Base-by-base conservation (phyloP, 1,140 invertebrate species). In the Brachionus rotundiformis region DNA sequence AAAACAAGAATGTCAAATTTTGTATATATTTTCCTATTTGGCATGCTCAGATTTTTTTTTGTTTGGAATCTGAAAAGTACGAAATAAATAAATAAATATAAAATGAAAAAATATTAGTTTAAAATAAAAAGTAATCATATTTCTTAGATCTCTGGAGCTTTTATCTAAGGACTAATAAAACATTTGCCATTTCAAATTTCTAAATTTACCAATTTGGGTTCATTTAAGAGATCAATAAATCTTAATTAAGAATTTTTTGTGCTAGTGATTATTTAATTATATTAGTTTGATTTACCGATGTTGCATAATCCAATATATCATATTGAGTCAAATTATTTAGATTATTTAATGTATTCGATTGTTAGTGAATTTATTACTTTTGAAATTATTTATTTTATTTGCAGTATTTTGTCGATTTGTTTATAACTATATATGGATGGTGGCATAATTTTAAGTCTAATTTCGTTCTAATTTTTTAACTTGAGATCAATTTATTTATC, bases 191-290 rank as follows among this genome's bases (percentile, higher is more conserved):
- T 54, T 54, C n/a, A 54, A 54, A 54, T 54, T 19, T 54, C 47
- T 54, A 19, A 25, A 23, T 54, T 19, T 54, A 7, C n/a, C 47
- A 54, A 54, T 54, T 54, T 54, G 2, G 47, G n/a, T 54, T 54
- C 47, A 54, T 54, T 54, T 19, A 54, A 54, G 47, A 54, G 47
- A 54, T 54, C 47, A 54, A 54, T 54, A 54, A 54, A 54, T 54
- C 47, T 19, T 54, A 54, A 54, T 54, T 54, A 54, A 16, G 23
- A 54, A 54, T 54, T 54, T 23, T 19, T 16, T 54, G 7, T 23
- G 47, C n/a, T 54, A 16, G 16, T 1, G 19, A 54, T 8, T 1
- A 54, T 54, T 25, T 54, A 54, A 54, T 54, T 54, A 54, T 23
- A 54, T 25, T 4, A 54, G n/a, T 54, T 54, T 54, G 19, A 19